A percentile compares a stretch with the other conserved stretches of the same genome.
Evolutionary conservation across 2,113 vertebrate genomes (phyloP).

Genomic region (Gallinago jamesoni): DNA sequence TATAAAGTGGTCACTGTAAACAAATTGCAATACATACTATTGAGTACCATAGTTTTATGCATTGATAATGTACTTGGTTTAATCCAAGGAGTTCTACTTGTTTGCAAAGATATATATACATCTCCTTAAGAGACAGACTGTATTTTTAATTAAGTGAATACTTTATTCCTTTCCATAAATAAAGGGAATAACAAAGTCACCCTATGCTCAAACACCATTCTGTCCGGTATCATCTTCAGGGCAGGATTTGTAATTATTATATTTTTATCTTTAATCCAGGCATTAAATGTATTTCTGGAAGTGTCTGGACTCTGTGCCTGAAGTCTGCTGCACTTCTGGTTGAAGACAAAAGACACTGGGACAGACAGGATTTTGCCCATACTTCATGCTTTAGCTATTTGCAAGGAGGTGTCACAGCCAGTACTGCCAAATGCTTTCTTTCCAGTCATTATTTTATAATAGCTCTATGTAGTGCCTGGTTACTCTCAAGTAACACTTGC

Average conservation of each 20-base stretch:
- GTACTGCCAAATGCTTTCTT: background rate
- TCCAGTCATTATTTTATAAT: background rate
- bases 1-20: background rate
- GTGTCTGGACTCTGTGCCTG: background rate
- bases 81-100: background rate
- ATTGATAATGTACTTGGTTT: background rate
- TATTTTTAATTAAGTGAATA: background rate
- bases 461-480: background rate
- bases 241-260: background rate
- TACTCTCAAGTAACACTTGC: rapidly evolving
- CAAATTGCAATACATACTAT: background rate
- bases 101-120: background rate
- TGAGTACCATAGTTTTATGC: background rate
- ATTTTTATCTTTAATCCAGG: background rate
- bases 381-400: background rate
- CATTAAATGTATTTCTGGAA: background rate
- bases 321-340: background rate
- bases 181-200: background rate
- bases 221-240: background rate
- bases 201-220: background rate
- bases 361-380: background rate
- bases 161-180: background rate
- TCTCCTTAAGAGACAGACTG: background rate
- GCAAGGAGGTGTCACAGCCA: background rate
- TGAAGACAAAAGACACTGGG: background rate